A percentile compares a stretch with the other conserved stretches of the same genome.
Evolutionary conservation across 1,140 invertebrate species (phyloP).

Genomic region (Leucophenga varia): DNA sequence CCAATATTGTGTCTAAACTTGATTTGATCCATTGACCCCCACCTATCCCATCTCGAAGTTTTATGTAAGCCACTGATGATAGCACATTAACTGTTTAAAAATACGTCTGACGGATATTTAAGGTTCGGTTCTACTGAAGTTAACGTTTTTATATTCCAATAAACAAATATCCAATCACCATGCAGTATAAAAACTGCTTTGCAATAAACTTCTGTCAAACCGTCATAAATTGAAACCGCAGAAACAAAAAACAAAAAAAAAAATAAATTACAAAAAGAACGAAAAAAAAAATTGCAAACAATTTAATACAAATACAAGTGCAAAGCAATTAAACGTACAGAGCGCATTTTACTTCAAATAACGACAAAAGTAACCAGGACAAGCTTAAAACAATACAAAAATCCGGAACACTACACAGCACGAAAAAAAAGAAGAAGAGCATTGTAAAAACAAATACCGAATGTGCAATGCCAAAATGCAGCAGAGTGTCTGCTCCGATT

Average conservation of each 20-base stretch:
- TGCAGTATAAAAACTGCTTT: constrained; percentile 46
- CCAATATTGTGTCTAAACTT: too few species aligned
- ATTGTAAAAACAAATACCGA: too few species aligned
- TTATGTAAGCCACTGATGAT: neutral
- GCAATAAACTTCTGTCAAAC: constrained; percentile 52
- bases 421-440: constrained; percentile 7
- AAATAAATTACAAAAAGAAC: constrained; percentile 5
- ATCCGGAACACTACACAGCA: constrained; percentile 4
- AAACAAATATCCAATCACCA: constrained; percentile 19
- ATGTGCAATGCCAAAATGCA: too few species aligned
- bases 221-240: constrained; percentile 45
- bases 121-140: too few species aligned
- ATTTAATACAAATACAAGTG: constrained; percentile 1
- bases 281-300: constrained; percentile 6
- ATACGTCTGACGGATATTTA: too few species aligned
- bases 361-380: neutral
- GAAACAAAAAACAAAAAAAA: constrained; percentile 9
- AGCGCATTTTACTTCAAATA: constrained; percentile 4
- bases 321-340: neutral
- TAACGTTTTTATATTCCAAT: too few species aligned
- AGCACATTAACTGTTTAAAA: too few species aligned
- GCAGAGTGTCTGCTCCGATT: too few species aligned
- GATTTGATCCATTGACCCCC: too few species aligned
- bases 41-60: too few species aligned
- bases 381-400: constrained; percentile 19